Percentiles rank a stretch among this genome's conserved stretches.
Conservation (phyloP, 1,140 invertebrate genomes). For the Rhagoletis pomonella region DNA sequence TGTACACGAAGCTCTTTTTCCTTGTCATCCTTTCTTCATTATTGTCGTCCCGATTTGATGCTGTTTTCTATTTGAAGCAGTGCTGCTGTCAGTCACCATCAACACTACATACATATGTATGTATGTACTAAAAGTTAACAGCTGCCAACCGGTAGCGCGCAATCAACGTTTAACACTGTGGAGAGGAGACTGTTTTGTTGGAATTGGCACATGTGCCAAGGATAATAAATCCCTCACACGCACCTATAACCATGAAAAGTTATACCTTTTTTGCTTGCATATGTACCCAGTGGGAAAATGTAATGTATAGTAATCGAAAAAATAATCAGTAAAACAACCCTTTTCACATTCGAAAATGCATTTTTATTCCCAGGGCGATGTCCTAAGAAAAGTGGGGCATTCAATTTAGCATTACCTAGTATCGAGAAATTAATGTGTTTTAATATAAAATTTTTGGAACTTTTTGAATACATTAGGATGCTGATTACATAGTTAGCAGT, state of each 20-base stretch:
- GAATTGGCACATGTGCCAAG: constrained; percentile 31
- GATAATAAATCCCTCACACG: background rate
- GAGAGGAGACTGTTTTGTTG: background rate
- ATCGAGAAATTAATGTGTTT: too few relatives aligned
- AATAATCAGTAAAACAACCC: too few relatives aligned
- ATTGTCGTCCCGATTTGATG: constrained; percentile 8
- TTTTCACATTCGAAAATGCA: too few relatives aligned
- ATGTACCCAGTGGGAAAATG: too few relatives aligned
- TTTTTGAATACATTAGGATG: too few relatives aligned
- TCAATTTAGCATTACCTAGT: too few relatives aligned
- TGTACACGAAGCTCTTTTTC: background rate
- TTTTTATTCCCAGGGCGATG: too few relatives aligned
- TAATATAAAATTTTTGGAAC: too few relatives aligned
- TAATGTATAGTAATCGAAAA: too few relatives aligned
- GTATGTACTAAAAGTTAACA: constrained; percentile 26
- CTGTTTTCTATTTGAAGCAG: background rate
- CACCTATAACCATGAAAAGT: constrained; percentile 27
- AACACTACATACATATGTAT: too few relatives aligned
- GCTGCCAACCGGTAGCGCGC: constrained; percentile 10
- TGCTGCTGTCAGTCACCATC: background rate
- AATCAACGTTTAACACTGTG: constrained; percentile 2
- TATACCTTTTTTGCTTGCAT: background rate
- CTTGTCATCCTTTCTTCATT: constrained; percentile 26
- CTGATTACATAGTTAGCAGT: too few relatives aligned
- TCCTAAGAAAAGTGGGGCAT: too few relatives aligned